Evolutionary conservation across 2,797 vertebrate species (phyloP).

Genomic region (Gymnodraco acuticeps): DNA sequence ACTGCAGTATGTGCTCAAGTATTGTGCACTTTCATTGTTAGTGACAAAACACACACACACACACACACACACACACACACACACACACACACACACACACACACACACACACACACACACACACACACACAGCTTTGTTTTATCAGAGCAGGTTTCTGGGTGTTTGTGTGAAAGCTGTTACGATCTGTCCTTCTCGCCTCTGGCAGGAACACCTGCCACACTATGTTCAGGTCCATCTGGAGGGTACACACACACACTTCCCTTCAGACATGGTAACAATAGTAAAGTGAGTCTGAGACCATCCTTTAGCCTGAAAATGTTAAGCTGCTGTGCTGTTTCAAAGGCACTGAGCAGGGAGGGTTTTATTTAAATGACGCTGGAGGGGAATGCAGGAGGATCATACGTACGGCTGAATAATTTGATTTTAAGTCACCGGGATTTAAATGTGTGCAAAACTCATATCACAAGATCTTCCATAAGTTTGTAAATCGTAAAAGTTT

Average conservation of each 20-base stretch:
- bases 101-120: constrained; percentile 25
- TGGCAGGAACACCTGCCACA: constrained; percentile 55
- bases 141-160: constrained; percentile 41
- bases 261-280: constrained; percentile 9
- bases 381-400: background rate
- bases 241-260: constrained; percentile 12
- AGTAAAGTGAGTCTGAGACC: constrained; percentile 8
- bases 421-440: no score
- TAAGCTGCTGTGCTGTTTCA: background rate
- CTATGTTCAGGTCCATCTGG: constrained; percentile 51
- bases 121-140: constrained; percentile 45
- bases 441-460: no score
- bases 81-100: constrained; percentile 40
- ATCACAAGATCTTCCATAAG: no score
- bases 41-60: constrained; percentile 30
- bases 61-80: constrained; percentile 29
- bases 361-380: background rate
- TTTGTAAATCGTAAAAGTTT: no score
- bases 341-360: background rate
- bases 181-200: constrained; percentile 51
- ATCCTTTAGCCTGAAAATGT: constrained; percentile 17
- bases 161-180: constrained; percentile 52
- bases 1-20: no score
- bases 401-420: background rate
- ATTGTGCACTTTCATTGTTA: no score